Evolutionary conservation across 2,888 invertebrate species (phyloP).

Genomic region (Drosophila subsilvestris): DNA sequence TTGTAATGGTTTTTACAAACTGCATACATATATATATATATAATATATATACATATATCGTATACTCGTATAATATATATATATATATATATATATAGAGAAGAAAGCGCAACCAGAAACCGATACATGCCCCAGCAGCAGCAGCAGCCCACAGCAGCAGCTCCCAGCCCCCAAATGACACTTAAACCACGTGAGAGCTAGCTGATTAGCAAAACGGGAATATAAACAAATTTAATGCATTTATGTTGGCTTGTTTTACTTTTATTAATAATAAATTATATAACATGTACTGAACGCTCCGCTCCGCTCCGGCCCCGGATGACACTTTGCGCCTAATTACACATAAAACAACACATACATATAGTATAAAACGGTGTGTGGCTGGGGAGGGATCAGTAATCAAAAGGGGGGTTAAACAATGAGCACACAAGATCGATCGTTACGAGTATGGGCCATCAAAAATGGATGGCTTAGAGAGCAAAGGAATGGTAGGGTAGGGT

Average conservation of each 20-base stretch:
- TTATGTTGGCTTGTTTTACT: constrained; percentile 79
- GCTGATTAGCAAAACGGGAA: constrained; percentile 1
- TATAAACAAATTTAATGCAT: constrained; percentile 67
- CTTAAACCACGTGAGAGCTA: constrained; percentile 8
- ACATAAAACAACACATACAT: constrained; percentile 66
- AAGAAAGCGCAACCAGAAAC: constrained; percentile 25
- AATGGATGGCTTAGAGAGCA: constrained; percentile 9
- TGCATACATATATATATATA: neutral
- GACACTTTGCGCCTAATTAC: constrained; percentile 58
- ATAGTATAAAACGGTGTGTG: constrained; percentile 18
- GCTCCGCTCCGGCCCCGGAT: constrained; percentile 44
- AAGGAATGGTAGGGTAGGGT: neutral
- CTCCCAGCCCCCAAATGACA: constrained; percentile 5
- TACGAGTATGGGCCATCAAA: constrained; percentile 24
- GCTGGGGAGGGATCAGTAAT: neutral
- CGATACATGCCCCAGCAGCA: constrained; percentile 24
- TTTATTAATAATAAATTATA: constrained; percentile 77
- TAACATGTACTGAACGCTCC: constrained; percentile 74
- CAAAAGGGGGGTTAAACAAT: constrained; percentile 31
- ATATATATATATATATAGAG: constrained; percentile 16
- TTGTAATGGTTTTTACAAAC: constrained; percentile 32
- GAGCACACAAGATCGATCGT: constrained; percentile 36
- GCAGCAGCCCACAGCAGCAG: constrained; percentile 35
- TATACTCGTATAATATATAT: constrained; percentile 4
- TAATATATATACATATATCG: neutral